These are phyloP conservation scores for Mesocricetus auratus DNA, from an alignment of 2,113 vertebrate species.

Conservation along the genomic window DNA sequence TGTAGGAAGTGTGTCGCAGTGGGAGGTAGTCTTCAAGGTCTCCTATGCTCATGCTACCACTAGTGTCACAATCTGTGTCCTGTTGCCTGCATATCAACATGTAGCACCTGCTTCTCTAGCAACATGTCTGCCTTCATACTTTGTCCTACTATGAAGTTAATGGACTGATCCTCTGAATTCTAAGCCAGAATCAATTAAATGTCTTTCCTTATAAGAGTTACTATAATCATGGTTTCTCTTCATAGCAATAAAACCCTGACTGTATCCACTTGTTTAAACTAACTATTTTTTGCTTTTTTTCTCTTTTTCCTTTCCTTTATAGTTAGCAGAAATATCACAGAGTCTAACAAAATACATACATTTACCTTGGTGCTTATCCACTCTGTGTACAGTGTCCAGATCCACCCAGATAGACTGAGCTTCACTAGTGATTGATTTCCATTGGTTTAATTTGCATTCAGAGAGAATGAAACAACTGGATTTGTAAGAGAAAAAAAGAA, in stretches of 20 bases:
- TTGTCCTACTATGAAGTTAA: background rate
- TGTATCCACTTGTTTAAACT: slow-evolving; percentile 59
- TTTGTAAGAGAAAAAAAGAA: slow-evolving; percentile 59
- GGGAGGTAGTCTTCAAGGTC: background rate
- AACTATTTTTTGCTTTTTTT: slow-evolving; percentile 37
- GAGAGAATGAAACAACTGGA: slow-evolving; percentile 71
- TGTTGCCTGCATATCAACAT: background rate
- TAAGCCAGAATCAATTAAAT: background rate
- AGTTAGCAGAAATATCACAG: slow-evolving; percentile 64
- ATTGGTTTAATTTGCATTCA: slow-evolving; percentile 6
- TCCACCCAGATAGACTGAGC: slow-evolving; percentile 52
- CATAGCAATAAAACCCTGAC: background rate
- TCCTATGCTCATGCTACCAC: background rate
- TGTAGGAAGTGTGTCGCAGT: background rate
- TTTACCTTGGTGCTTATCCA: slow-evolving; percentile 53
- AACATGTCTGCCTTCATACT: background rate
- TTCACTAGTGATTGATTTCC: slow-evolving; percentile 34
- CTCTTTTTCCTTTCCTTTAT: slow-evolving; percentile 19
- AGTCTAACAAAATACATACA: background rate
- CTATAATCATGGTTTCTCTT: background rate
- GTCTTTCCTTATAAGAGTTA: background rate
- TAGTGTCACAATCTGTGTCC: background rate
- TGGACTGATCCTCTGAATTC: background rate
- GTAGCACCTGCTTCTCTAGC: background rate
- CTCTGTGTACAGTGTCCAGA: slow-evolving; percentile 43